A percentile compares a stretch with the other conserved stretches of the same genome.
These are phyloP conservation scores for Amblyopsis rosae DNA, from an alignment of 2,113 vertebrate species.

Conservation along the genomic window DNA sequence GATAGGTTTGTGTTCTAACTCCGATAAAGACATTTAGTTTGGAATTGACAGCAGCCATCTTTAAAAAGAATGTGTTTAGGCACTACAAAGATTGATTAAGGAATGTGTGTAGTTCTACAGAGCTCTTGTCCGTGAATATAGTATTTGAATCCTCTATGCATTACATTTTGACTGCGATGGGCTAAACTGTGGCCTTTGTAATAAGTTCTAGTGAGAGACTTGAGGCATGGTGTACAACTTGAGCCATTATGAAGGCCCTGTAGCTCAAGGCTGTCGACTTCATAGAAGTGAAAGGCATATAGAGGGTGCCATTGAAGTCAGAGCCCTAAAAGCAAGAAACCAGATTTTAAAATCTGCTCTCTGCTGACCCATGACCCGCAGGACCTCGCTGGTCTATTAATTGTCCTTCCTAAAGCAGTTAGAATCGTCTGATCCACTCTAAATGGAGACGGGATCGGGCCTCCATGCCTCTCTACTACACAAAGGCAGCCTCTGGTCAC, in stretches of 20 bases:
- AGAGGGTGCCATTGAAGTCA: constrained; percentile 64
- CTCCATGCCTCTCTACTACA: constrained; percentile 60
- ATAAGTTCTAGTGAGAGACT: constrained; percentile 9
- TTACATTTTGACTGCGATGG: constrained; percentile 3
- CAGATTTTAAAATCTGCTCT: constrained; percentile 71
- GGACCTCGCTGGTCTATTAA: constrained; percentile 76
- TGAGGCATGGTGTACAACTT: constrained; percentile 32
- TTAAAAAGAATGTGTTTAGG: too few species aligned
- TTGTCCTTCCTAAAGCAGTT: constrained; percentile 68
- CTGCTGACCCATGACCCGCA: constrained; percentile 60
- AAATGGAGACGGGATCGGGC: constrained; percentile 72
- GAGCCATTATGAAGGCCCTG: constrained; percentile 54
- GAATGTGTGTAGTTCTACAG: not conserved
- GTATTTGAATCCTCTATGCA: not conserved
- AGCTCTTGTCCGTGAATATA: not conserved
- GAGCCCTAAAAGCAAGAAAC: constrained; percentile 69
- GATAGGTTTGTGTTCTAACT: too few species aligned
- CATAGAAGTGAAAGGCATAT: constrained; percentile 70
- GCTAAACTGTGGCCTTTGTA: not conserved
- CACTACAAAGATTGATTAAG: too few species aligned
- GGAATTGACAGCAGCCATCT: too few species aligned
- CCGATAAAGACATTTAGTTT: too few species aligned
- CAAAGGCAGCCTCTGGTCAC: constrained; percentile 76
- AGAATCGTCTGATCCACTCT: constrained; percentile 76
- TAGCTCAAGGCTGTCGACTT: constrained; percentile 66